Evolutionary conservation across 2,797 vertebrate species (phyloP), one percentile per base, ranked within the genome.

Genomic region (Dicrostonyx torquatus): DNA sequence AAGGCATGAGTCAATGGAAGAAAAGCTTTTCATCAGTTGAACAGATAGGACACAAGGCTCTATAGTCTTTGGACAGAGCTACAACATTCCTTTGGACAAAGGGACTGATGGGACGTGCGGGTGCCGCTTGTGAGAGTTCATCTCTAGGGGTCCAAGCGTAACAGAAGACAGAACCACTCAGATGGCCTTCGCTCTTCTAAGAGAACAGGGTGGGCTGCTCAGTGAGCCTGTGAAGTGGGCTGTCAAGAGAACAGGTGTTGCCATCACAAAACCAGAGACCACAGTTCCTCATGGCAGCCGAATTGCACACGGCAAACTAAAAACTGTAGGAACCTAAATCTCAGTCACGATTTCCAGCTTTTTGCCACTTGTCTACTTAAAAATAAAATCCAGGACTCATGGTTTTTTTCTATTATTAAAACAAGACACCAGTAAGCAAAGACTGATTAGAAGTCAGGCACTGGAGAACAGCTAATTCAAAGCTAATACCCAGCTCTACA

Each of bases 401-500:
- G 53, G 70, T 15, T 50, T 91, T 96, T 79, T 24, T 82, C 90
- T 82, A 91, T 83, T 17, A 29, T 94, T 66, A 85, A 43, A 95
- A 96, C 60, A 95, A 94, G 76, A 97, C 48, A 93, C 75, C 94
- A 86, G 0, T 84, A 68, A 94, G 50, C 70, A 92, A 95, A 79
- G 94, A 95, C 95, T 58, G 66, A 72, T 4, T 85, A 31, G 70
- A 95, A 95, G 75, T 90, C 87, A 93, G 94, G 84, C 93, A 75
- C 62, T 94, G 88, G 93, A 93, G 95, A 97, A 96, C 84, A 26
- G 68, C 60, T 94, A 91, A 55, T 72, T 96, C 73, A 96, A 96
- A 95, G n/a, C 62, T 94, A 73, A 93, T 83, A 88, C 9, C 86
- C 85, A 96, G 95, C 77, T 94, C 88, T 95, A 64, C 58, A 87